Evolutionary conservation across 2,113 vertebrate genomes (phyloP), one percentile per base, ranked within the genome.

Genomic region (Herpetotheres cachinnans): DNA sequence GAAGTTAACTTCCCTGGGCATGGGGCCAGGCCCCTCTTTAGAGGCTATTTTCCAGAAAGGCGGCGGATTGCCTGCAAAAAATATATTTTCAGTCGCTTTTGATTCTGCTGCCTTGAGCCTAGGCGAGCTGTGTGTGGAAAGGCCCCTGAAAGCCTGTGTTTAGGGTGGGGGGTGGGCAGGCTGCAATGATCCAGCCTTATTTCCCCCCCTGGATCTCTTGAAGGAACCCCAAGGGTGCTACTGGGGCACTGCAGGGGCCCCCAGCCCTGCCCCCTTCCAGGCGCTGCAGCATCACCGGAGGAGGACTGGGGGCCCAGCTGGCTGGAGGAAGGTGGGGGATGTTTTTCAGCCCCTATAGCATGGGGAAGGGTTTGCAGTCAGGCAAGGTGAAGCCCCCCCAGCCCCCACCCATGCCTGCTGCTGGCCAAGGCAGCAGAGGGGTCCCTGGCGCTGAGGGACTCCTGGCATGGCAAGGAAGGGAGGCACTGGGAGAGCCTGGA

Each of bases 1-100:
- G 94, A 88, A 94, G 95, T 93, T 89, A 97, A 96, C 78, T 91
- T 97, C 66, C 40, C 77, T 2, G 36, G 95, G 91, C 91, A 91
- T 1, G 0, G 90, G 90, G 90, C 93, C 96, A 96, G 66, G 91
- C 36, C 70, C 62, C 62, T 77, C 84, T 94, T 94, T 84, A 91
- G 62, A 80, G 66, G 54, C 74, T 91, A 8, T 85, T 96, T 93
- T 89, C 95, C 70, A 79, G 73, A 91, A 94, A 87, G 78, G 66
- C 2, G 4, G 26, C 0, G 6, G 17, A n/a, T 93, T 76, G 73
- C 56, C 78, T 89, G 83, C 66, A 72, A 89, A 89, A 92, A 78
- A 84, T 22, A 6, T 78, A 47, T 78, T 96, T 94, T 80, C 30
- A 44, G 54, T 54, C 3, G 19, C 54, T 94, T 97, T 92, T 59